Evolutionary conservation across 2,113 vertebrate species (phyloP).

Genomic region (Indicator maculatus): DNA sequence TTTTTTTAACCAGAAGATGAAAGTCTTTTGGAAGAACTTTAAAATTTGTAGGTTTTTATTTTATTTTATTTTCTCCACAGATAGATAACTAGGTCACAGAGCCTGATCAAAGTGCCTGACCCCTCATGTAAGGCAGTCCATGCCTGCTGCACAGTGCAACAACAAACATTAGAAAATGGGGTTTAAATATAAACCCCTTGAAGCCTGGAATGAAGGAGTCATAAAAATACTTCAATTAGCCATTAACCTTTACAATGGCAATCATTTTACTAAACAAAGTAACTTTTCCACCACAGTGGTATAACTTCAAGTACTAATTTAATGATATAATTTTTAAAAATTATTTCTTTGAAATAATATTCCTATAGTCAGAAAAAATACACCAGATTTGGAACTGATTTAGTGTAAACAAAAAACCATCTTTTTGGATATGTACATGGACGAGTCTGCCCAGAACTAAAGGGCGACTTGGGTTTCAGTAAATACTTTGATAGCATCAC

Average conservation of each 20-base stretch:
- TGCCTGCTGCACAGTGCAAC: conserved; percentile 60
- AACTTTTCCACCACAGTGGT: conserved; percentile 69
- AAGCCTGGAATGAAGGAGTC: conserved; percentile 75
- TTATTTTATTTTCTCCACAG: conserved; percentile 59
- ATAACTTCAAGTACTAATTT: conserved; percentile 82
- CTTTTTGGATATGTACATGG: conserved; percentile 74
- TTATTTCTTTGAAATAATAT: conserved; percentile 83
- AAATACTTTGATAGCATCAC: conserved; percentile 33
- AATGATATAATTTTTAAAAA: conserved; percentile 73
- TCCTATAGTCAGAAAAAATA: conserved; percentile 81
- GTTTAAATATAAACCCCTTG: conserved; percentile 63
- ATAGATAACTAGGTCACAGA: conserved; percentile 17
- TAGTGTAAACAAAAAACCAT: conserved; percentile 71
- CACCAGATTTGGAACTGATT: conserved; percentile 77
- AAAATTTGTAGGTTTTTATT: conserved; percentile 41
- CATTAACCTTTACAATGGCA: conserved; percentile 75
- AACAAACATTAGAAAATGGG: conserved; percentile 34
- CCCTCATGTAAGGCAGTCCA: conserved; percentile 20
- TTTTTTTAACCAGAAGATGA: conserved; percentile 77
- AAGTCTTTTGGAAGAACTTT: conserved; percentile 83
- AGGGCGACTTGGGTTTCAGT: conserved; percentile 67
- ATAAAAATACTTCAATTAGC: conserved; percentile 76
- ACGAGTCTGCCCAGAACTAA: conserved; percentile 55
- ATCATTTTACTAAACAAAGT: conserved; percentile 66
- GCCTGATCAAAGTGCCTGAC: conserved; percentile 42